Evolutionary conservation across 2,797 vertebrate genomes (phyloP).

Genomic region (Epinephelus awoara): DNA sequence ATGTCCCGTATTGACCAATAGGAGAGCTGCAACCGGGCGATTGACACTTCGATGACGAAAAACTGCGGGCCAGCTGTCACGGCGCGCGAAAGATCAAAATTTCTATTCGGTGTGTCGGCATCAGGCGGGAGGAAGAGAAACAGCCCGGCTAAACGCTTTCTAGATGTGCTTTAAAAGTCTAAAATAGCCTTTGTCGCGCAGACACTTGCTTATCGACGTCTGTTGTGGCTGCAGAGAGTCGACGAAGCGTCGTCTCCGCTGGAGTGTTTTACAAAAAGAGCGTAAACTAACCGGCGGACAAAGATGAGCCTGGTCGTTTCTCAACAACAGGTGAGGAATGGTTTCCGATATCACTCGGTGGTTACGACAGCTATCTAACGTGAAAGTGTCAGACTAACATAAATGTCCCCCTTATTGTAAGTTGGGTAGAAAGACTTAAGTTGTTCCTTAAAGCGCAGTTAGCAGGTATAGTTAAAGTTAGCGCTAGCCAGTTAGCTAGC

Average conservation of each 20-base stretch:
- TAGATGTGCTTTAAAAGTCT: slow-evolving; percentile 43
- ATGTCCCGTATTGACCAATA: slow-evolving; percentile 66
- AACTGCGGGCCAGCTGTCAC: slow-evolving; percentile 71
- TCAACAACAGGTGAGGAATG: slow-evolving; percentile 73
- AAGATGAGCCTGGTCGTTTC: slow-evolving; percentile 79
- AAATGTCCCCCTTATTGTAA: fast-evolving
- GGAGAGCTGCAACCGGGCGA: slow-evolving; percentile 37
- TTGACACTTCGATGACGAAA: slow-evolving; percentile 59
- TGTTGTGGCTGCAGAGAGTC: slow-evolving; percentile 15
- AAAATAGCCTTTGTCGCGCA: slow-evolving; percentile 25
- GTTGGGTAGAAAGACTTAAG: fast-evolving
- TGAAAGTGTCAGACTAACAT: background rate
- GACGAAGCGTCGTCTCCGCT: slow-evolving; percentile 17
- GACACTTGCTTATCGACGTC: background rate
- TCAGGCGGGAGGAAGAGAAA: slow-evolving; percentile 83
- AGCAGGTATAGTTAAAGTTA: slow-evolving; percentile 21
- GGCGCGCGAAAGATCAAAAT: slow-evolving; percentile 87
- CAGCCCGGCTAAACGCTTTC: background rate
- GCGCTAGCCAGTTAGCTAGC: slow-evolving; percentile 59
- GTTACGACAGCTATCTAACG: background rate
- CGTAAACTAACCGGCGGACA: slow-evolving; percentile 39
- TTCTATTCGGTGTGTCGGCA: slow-evolving; percentile 53
- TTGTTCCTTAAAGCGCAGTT: background rate
- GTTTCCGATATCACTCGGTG: background rate
- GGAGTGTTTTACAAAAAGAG: slow-evolving; percentile 23